Percentiles rank a stretch among this genome's conserved stretches.
Conservation (phyloP, 2,113 vertebrate species). For the Prunella himalayana region DNA sequence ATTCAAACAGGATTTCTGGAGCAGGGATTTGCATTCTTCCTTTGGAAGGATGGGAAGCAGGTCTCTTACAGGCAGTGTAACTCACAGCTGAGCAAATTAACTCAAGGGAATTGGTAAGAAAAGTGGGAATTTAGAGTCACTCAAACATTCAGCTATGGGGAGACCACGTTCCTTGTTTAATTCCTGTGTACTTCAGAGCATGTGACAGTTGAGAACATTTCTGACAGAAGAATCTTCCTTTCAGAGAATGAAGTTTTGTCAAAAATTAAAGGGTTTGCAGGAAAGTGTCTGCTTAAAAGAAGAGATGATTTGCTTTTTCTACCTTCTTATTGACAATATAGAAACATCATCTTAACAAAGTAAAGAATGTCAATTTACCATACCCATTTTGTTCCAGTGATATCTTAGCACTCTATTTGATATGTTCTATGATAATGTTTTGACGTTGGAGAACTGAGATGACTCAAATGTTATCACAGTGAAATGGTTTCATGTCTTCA, state of each 20-base stretch:
- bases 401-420: constrained; percentile 19
- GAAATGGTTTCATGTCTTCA: neutral
- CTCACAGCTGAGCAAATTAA: neutral
- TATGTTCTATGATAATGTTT: constrained; percentile 49
- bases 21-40: neutral
- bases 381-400: neutral
- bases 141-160: neutral
- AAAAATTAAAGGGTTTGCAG: constrained; percentile 42
- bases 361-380: constrained; percentile 10
- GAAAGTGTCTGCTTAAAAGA: neutral
- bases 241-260: neutral
- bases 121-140: neutral
- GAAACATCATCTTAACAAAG: constrained; percentile 10
- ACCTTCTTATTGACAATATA: constrained; percentile 1
- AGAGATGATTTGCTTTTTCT: neutral
- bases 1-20: neutral
- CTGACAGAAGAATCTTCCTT: constrained; percentile 30
- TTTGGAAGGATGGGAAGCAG: neutral
- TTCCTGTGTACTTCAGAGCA: neutral
- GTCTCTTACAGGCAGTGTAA: neutral
- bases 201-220: constrained; percentile 3
- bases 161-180: neutral
- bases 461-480: constrained; percentile 40
- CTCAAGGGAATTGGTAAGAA: neutral
- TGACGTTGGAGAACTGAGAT: constrained; percentile 43